Evolutionary conservation across 2,113 vertebrate species (phyloP).

Genomic region (Campylomormyrus tamandua): DNA sequence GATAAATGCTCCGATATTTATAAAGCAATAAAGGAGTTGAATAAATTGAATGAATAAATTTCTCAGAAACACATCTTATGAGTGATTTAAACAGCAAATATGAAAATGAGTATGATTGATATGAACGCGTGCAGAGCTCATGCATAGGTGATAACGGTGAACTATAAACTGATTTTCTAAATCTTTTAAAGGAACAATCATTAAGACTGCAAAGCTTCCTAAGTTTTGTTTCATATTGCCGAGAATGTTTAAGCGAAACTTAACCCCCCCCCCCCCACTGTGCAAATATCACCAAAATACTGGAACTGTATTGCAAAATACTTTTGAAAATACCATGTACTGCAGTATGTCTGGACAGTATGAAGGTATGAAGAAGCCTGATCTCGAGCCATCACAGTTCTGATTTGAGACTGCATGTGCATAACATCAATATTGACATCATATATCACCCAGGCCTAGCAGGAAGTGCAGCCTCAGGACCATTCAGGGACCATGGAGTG

Average conservation of each 20-base stretch:
- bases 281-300: neutral
- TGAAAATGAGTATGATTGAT: neutral
- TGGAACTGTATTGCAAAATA: neutral
- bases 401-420: neutral
- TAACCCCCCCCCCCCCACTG: too few relatives aligned
- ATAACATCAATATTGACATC: neutral
- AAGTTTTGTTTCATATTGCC: neutral
- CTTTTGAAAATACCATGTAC: neutral
- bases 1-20: neutral
- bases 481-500: neutral
- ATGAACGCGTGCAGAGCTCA: neutral
- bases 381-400: neutral
- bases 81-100: neutral
- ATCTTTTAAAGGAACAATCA: neutral
- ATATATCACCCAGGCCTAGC: too few relatives aligned
- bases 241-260: neutral
- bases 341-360: neutral
- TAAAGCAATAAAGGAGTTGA: neutral
- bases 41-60: neutral
- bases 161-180: neutral
- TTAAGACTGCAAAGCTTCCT: neutral
- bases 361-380: neutral
- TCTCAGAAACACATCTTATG: neutral
- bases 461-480: neutral
- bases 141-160: neutral